Evolutionary conservation across 2,113 vertebrate species (phyloP).

Genomic region (Atherinomorus stipes): DNA sequence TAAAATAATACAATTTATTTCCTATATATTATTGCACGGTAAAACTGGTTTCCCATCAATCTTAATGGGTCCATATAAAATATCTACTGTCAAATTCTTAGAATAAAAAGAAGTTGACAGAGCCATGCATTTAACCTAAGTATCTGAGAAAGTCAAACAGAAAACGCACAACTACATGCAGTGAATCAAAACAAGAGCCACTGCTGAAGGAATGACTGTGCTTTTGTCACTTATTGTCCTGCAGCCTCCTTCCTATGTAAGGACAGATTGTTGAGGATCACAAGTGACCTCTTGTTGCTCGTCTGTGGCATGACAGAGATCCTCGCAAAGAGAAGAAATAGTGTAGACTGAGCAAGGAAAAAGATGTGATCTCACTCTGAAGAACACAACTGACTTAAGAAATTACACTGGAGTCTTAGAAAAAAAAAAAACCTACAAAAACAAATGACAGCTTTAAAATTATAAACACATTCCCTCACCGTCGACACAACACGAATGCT

Average conservation of each 20-base stretch:
- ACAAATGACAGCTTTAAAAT: neutral
- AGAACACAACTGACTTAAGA: slow-evolving; percentile 17
- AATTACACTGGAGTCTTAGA: neutral
- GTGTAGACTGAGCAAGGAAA: slow-evolving; percentile 16
- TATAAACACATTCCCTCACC: neutral
- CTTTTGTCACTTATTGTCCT: slow-evolving; percentile 60
- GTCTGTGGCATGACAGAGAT: slow-evolving; percentile 30
- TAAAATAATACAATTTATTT: too few relatives aligned
- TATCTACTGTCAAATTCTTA: too few relatives aligned
- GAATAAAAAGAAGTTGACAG: neutral
- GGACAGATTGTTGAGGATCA: slow-evolving; percentile 63
- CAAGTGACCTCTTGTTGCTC: slow-evolving; percentile 72
- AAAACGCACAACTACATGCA: slow-evolving; percentile 2
- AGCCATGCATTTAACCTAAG: neutral
- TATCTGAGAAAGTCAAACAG: slow-evolving; percentile 9
- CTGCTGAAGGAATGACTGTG: slow-evolving; percentile 51
- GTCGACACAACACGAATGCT: neutral
- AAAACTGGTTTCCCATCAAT: too few relatives aligned
- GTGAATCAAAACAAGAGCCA: slow-evolving; percentile 25
- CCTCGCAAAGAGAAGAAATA: slow-evolving; percentile 31
- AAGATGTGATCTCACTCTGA: slow-evolving; percentile 34
- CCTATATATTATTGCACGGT: too few relatives aligned
- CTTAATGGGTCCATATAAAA: too few relatives aligned
- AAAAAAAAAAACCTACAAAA: neutral
- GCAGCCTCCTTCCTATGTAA: slow-evolving; percentile 45